Percentiles rank a stretch among this genome's conserved stretches.
Evolutionary conservation across 2,888 invertebrate species (phyloP).

Genomic region (Rutpela maculata): DNA sequence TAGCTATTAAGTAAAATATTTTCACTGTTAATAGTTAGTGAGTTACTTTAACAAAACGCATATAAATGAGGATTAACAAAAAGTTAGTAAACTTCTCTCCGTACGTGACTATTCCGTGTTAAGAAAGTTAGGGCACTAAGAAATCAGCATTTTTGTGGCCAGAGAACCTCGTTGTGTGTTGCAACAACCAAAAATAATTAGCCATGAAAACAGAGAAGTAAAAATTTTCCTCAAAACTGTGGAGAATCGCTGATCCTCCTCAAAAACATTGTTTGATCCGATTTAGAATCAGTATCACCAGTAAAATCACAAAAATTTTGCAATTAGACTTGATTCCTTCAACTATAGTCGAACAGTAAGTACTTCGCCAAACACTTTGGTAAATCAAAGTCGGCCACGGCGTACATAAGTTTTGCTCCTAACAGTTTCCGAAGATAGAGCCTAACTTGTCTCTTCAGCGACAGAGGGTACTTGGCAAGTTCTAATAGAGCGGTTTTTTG

Average conservation of each 20-base stretch:
- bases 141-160: conserved; percentile 32
- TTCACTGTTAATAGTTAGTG: not conserved
- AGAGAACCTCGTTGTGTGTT: conserved; percentile 17
- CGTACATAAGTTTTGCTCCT: conserved; percentile 77
- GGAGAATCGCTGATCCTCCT: not conserved
- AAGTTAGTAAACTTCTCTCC: conserved; percentile 27
- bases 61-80: not conserved
- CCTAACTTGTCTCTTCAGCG: conserved; percentile 78
- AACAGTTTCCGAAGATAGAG: conserved; percentile 69
- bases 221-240: not conserved
- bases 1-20: not conserved
- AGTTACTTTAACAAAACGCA: not conserved
- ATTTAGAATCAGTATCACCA: conserved; percentile 38
- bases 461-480: conserved; percentile 81
- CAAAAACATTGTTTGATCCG: not conserved
- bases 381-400: conserved; percentile 78
- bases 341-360: conserved; percentile 81
- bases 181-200: not conserved
- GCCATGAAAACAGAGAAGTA: conserved; percentile 1
- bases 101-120: not conserved
- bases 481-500: conserved; percentile 82
- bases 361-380: conserved; percentile 82
- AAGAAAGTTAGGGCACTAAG: not conserved
- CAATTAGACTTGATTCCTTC: conserved; percentile 55
- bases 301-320: conserved; percentile 28